phyloP scores from a whole-genome alignment of 1,140 invertebrate species.

The Gryon sp. region DNA sequence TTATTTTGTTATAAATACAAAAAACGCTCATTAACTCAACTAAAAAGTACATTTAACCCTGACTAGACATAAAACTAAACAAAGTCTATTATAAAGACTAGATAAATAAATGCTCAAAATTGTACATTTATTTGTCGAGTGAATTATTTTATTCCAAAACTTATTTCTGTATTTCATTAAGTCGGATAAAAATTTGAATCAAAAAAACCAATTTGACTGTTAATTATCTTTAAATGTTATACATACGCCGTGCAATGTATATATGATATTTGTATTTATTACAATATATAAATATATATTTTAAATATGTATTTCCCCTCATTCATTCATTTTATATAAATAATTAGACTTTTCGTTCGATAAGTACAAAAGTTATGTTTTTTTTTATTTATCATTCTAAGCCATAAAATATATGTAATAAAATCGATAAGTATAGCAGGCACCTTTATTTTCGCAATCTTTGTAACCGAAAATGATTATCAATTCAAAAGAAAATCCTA shows the following conservation, averaged over 20 bases:
- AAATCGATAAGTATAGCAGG: slow-evolving; percentile 42
- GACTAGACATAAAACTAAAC: slow-evolving; percentile 29
- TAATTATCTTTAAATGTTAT: no score
- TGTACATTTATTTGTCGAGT: slow-evolving; percentile 1
- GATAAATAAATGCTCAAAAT: slow-evolving; percentile 19
- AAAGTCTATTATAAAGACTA: slow-evolving; percentile 23
- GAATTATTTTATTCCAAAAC: not conserved
- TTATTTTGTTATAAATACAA: not conserved
- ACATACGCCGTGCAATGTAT: not conserved
- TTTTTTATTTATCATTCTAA: slow-evolving; percentile 26
- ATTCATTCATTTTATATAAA: slow-evolving; percentile 17
- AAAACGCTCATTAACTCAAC: slow-evolving; percentile 3
- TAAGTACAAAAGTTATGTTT: slow-evolving; percentile 49
- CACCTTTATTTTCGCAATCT: slow-evolving; percentile 30
- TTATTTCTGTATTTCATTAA: not conserved
- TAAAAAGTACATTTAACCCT: slow-evolving; percentile 11
- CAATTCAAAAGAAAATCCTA: no score
- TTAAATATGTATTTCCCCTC: slow-evolving; percentile 16
- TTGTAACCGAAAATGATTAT: not conserved
- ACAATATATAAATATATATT: slow-evolving; percentile 26
- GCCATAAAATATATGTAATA: slow-evolving; percentile 27
- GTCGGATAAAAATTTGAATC: not conserved
- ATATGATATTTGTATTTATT: not conserved
- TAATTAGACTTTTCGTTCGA: slow-evolving; percentile 28
- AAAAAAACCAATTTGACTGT: no score